A percentile compares a stretch with the other conserved stretches of the same genome.
These are phyloP conservation scores for Carabus problematicus DNA, from an alignment of 2,888 invertebrate genomes.

Conservation along the genomic window DNA sequence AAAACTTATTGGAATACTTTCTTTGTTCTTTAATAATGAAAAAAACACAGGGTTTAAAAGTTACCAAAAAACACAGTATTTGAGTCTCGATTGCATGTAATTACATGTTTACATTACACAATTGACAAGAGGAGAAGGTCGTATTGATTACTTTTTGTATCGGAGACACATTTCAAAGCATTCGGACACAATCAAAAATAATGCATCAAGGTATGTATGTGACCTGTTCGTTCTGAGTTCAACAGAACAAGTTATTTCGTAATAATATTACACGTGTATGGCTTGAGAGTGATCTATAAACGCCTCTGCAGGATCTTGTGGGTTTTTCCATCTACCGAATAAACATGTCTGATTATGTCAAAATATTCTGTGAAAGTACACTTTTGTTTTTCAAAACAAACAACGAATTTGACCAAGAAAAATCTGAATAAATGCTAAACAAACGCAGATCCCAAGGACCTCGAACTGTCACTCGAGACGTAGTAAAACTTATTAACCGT, in stretches of 20 bases:
- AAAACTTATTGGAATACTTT: neutral
- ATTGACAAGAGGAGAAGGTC: no score
- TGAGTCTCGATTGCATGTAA: no score
- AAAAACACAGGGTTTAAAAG: no score
- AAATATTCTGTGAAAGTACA: neutral
- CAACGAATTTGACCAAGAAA: neutral
- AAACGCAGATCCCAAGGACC: no score
- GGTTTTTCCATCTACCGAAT: neutral
- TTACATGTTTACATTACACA: no score
- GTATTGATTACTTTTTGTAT: no score
- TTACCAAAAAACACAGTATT: no score
- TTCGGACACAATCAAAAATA: no score
- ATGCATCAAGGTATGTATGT: constrained; percentile 2
- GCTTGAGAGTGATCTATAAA: neutral
- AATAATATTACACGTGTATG: neutral
- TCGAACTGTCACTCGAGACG: no score
- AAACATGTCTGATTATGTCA: neutral
- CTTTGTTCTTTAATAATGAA: neutral
- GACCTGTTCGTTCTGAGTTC: constrained; percentile 5
- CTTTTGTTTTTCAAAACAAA: neutral
- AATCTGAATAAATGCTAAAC: no score
- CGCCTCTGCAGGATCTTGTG: neutral
- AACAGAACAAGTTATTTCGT: constrained; percentile 14
- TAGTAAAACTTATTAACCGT: no score
- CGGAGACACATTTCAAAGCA: no score